Evolutionary conservation across 2,888 invertebrate species (phyloP), one percentile per base, ranked within the genome.

Genomic region (Idaea straminata): DNA sequence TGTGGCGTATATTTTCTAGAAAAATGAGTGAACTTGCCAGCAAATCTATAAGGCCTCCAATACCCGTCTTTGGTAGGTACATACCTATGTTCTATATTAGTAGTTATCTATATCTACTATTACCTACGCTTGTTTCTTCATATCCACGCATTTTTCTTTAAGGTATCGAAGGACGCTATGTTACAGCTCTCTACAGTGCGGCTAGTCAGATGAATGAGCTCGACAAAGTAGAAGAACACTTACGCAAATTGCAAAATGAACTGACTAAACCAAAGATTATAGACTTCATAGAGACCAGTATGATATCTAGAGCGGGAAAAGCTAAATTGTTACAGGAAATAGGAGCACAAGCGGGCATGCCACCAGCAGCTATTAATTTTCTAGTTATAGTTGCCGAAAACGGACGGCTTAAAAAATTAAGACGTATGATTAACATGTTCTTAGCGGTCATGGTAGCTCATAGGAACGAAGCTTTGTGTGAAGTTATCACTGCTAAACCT

Each of bases 121-220:
- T 25, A 25, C 25, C 25, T 25, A 25, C 25, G 25, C 25, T 25
- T 25, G 25, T 25, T 25, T 25, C 25, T 25, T 25, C 25, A 25
- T 25, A 25, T 25, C 25, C 2, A 25, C 25, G 25, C 47, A 47
- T 13, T 13, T 47, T 5, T 59, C 58, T 15, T 36, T 25, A 62
- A 89, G 90, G 90, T 59, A 73, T 87, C 34, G 88, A 88, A 77
- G 91, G 91, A 0, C 82, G 87, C 1, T 91, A 90, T 61, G 89
- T 89, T 5, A 69, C 85, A 4, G 89, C 91, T 1, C 70, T 91
- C 3, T 91, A 85, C 67, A 87, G 88, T 57, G 90, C 89, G 5
- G 84, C 85, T 35, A 64, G 75, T 1, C 80, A 88, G 70, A 80
- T 73, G 77, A 81, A 85, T 0, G 77, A 91, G 66, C 65, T 90